Evolutionary conservation across 1,140 invertebrate genomes (phyloP).

Genomic region (Goniozus legneri): DNA sequence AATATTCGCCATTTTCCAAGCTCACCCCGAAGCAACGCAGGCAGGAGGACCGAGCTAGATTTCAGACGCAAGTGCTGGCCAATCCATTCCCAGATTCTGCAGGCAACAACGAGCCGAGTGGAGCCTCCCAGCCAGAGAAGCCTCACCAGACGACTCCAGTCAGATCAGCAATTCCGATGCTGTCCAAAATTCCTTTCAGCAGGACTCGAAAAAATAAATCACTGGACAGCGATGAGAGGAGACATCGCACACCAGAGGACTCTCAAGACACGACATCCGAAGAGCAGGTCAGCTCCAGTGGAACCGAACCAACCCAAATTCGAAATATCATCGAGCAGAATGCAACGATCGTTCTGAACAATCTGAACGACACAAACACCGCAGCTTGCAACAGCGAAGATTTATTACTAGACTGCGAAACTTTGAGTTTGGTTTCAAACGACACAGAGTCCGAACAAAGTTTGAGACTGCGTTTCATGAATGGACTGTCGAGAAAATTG

Average conservation of each 20-base stretch:
- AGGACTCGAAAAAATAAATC: constrained; percentile 58
- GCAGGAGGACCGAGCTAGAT: constrained; percentile 64
- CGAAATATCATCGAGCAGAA: constrained; percentile 54
- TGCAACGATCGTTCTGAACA: constrained; percentile 57
- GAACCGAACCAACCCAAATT: constrained; percentile 51
- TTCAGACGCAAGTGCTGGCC: constrained; percentile 65
- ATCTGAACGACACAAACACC: constrained; percentile 48
- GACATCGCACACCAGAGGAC: constrained; percentile 65
- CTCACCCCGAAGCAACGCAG: constrained; percentile 66
- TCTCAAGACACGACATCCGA: constrained; percentile 48
- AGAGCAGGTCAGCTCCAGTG: too few relatives aligned
- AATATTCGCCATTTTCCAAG: constrained; percentile 45
- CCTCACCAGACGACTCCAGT: constrained; percentile 24
- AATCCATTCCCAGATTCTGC: constrained; percentile 27
- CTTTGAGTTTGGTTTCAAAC: constrained; percentile 67
- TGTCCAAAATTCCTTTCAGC: constrained; percentile 49
- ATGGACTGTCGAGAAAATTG: constrained; percentile 35
- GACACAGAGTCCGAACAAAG: constrained; percentile 57
- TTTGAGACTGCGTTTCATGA: constrained; percentile 42
- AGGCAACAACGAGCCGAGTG: constrained; percentile 25
- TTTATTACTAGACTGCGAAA: constrained; percentile 63
- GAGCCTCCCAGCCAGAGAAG: constrained; percentile 10
- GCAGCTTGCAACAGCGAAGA: constrained; percentile 39
- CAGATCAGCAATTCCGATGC: constrained; percentile 51
- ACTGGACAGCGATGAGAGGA: constrained; percentile 50